These are phyloP conservation scores for Bembecia ichneumoniformis DNA, from an alignment of 2,888 invertebrate genomes.

Conservation along the genomic window DNA sequence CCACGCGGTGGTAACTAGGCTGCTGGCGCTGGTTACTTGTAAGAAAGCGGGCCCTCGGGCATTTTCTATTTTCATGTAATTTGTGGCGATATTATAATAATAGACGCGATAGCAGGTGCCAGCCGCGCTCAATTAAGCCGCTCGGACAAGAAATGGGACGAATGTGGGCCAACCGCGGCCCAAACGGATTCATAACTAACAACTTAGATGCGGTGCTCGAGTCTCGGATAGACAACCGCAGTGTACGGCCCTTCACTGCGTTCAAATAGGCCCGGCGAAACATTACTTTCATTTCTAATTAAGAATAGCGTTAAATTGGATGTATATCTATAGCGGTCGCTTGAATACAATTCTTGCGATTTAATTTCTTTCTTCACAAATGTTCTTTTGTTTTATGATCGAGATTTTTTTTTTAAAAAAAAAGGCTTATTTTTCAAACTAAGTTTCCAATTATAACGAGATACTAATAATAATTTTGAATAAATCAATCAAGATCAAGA, in stretches of 20 bases:
- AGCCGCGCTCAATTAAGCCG: slow-evolving; percentile 51
- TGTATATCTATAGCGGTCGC: no score
- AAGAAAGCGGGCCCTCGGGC: slow-evolving; percentile 62
- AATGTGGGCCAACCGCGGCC: slow-evolving; percentile 33
- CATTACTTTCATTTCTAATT: slow-evolving; percentile 1
- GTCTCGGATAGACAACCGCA: slow-evolving; percentile 3
- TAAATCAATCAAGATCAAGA: no score
- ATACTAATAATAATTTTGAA: no score
- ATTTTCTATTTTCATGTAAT: slow-evolving; percentile 65
- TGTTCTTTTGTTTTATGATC: no score
- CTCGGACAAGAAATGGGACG: slow-evolving; percentile 27
- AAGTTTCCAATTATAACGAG: no score
- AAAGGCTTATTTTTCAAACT: no score
- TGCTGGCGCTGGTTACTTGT: slow-evolving; percentile 25
- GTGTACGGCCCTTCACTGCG: slow-evolving; percentile 8
- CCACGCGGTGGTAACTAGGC: slow-evolving; percentile 41
- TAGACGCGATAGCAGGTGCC: slow-evolving; percentile 36
- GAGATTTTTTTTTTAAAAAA: no score
- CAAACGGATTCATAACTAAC: slow-evolving; percentile 29
- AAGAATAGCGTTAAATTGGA: not conserved
- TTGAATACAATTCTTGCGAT: no score
- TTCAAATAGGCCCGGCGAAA: not conserved
- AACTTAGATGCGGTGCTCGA: slow-evolving; percentile 5
- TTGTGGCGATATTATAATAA: slow-evolving; percentile 57
- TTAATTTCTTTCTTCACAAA: no score